These are phyloP conservation scores for Colletes latitarsis DNA, from an alignment of 1,140 invertebrate genomes.

Conservation along the genomic window DNA sequence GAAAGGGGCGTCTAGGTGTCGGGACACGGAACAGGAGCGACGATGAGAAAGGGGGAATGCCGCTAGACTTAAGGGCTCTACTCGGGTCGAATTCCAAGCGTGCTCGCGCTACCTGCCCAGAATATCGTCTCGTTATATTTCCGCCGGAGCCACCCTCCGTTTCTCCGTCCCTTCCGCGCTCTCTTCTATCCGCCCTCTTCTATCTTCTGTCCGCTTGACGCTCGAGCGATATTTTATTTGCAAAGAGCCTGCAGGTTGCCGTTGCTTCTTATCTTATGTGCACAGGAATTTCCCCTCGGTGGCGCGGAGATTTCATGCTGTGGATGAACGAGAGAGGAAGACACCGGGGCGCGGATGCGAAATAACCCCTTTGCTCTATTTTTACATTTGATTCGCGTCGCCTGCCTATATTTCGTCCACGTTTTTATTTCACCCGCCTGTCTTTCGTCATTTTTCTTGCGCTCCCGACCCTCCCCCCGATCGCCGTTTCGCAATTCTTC, in stretches of 20 bases:
- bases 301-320: slow-evolving; percentile 47
- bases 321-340: not conserved
- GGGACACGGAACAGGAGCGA: not conserved
- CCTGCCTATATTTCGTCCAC: not conserved
- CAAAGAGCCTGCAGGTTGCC: slow-evolving; percentile 65
- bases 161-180: not conserved
- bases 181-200: not conserved
- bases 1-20: slow-evolving; percentile 28
- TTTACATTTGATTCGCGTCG: slow-evolving; percentile 37
- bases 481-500: no score
- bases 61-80: slow-evolving; percentile 56
- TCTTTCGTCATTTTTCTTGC: not conserved
- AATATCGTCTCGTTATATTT: slow-evolving; percentile 73
- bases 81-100: slow-evolving; percentile 63
- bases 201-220: slow-evolving; percentile 48
- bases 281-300: slow-evolving; percentile 66
- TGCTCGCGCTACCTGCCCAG: slow-evolving; percentile 66
- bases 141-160: slow-evolving; percentile 32
- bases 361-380: slow-evolving; percentile 4
- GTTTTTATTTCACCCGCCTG: slow-evolving; percentile 5
- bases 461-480: no score
- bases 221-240: slow-evolving; percentile 73
- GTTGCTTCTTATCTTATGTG: slow-evolving; percentile 70
- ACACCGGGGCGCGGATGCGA: not conserved
- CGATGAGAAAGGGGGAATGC: not conserved